Percentiles rank a stretch among this genome's conserved stretches.
Evolutionary conservation across 2,888 invertebrate genomes (phyloP).

Genomic region (Plebejus anna): DNA sequence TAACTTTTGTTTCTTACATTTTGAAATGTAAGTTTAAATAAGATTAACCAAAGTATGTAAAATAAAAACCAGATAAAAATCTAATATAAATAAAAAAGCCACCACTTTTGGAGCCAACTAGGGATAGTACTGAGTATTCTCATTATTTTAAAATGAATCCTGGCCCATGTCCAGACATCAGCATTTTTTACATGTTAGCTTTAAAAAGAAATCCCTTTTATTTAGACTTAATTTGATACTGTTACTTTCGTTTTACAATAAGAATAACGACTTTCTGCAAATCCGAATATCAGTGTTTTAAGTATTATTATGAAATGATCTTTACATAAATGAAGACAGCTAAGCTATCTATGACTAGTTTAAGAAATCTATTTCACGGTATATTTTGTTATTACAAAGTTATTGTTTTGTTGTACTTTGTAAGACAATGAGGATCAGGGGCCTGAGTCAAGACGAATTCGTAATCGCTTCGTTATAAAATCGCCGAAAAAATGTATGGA

Average conservation of each 20-base stretch:
- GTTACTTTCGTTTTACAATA: not conserved
- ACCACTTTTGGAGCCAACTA: conserved; percentile 19
- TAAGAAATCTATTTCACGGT: not conserved
- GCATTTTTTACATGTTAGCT: conserved; percentile 23
- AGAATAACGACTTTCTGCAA: not conserved
- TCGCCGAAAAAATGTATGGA: too few relatives aligned
- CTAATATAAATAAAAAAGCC: conserved; percentile 1
- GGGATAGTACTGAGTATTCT: conserved; percentile 18
- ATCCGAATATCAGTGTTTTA: not conserved
- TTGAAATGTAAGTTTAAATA: too few relatives aligned
- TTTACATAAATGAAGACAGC: not conserved
- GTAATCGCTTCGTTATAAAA: too few relatives aligned
- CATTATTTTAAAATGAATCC: conserved; percentile 24
- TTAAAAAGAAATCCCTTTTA: not conserved
- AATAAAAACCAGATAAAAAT: conserved; percentile 1
- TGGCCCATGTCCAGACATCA: conserved; percentile 26
- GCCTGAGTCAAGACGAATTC: too few relatives aligned
- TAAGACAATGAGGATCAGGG: too few relatives aligned
- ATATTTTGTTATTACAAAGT: not conserved
- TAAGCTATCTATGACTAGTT: conserved; percentile 4
- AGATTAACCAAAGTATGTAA: not conserved
- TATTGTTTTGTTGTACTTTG: too few relatives aligned
- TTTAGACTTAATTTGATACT: conserved; percentile 8
- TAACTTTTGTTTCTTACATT: not conserved
- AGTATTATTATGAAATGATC: not conserved